These are phyloP conservation scores for Plemyria rubiginata DNA, from an alignment of 2,888 invertebrate genomes.

Conservation along the genomic window DNA sequence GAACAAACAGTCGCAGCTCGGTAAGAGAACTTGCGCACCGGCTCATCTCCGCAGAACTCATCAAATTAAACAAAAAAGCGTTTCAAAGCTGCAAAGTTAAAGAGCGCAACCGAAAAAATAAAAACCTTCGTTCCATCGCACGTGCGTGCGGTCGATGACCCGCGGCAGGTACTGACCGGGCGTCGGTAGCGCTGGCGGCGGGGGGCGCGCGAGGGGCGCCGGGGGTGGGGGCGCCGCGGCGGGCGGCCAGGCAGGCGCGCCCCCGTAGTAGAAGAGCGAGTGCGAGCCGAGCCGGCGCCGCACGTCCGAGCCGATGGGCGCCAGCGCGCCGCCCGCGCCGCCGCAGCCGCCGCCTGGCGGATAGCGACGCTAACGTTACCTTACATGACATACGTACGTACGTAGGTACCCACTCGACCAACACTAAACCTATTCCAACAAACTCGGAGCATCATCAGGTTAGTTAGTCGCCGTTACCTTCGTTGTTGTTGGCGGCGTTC, in stretches of 20 bases:
- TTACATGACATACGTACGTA: too few species aligned
- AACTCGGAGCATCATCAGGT: too few species aligned
- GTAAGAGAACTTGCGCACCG: too few species aligned
- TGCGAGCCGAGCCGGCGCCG: constrained; percentile 52
- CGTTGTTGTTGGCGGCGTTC: constrained; percentile 29
- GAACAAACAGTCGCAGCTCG: neutral
- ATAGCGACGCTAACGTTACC: too few species aligned
- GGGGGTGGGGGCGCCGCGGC: constrained; percentile 40
- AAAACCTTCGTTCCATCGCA: constrained; percentile 24
- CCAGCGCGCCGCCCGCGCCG: constrained; percentile 45
- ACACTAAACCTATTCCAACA: too few species aligned
- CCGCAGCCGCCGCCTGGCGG: constrained; percentile 11
- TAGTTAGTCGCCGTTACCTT: constrained; percentile 8
- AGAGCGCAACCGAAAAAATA: constrained; percentile 7
- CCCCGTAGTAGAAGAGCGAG: constrained; percentile 85
- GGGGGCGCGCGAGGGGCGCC: constrained; percentile 41
- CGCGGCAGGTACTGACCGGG: constrained; percentile 39
- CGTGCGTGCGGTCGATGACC: constrained; percentile 1
- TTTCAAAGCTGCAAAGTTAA: neutral
- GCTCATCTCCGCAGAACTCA: too few species aligned
- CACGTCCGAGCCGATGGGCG: constrained; percentile 72
- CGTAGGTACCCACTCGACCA: too few species aligned
- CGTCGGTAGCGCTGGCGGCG: constrained; percentile 44
- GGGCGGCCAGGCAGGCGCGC: constrained; percentile 38
- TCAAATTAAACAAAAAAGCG: neutral